Evolutionary conservation across 2,888 invertebrate species (phyloP), one percentile per base, ranked within the genome.

Genomic region (Drosophila anceps): DNA sequence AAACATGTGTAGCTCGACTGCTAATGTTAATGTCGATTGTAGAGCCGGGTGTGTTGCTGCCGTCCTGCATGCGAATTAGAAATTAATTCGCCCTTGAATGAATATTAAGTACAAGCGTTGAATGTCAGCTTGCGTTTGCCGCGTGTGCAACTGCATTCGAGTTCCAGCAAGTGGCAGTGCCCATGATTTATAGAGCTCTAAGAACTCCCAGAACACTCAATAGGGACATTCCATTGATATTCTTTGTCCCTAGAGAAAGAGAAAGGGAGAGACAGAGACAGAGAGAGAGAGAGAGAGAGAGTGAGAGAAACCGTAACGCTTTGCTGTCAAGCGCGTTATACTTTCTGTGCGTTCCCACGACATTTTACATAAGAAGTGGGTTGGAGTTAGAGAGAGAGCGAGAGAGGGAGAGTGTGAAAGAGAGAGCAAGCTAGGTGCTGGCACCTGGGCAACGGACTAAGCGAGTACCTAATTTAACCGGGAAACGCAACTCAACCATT

Each of bases 1-100:
- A 91, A 91, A 91, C 91, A 91, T 81, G 90, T 91, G 91, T 92
- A 91, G 82, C 86, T 86, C 81, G 90, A 90, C 88, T 91, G 90
- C 83, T 91, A 89, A 91, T 91, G 80, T 78, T 75, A 71, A 76
- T 80, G 80, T 76, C 72, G 80, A 65, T 76, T 79, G 81, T 75
- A 74, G 71, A 78, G 72, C 60, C 81, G 73, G 62, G 66, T 54
- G 39, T 12, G 35, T 39, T 65, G 79, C 68, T 77, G 90, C 82
- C 89, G 90, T 84, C 82, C 82, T 87, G 92, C 90, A 85, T 90
- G 88, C 86, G 91, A 90, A 91, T 91, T 91, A 84, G 91, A 91
- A 89, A 91, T 91, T 91, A 83, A 86, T 79, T 80, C 67, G 72
- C 80, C 78, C 73, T 74, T 81, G 73, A 84, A 77, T 86, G 86